Base-by-base conservation (phyloP, 2,113 vertebrate genomes). In the Mormyrus lacerda region DNA sequence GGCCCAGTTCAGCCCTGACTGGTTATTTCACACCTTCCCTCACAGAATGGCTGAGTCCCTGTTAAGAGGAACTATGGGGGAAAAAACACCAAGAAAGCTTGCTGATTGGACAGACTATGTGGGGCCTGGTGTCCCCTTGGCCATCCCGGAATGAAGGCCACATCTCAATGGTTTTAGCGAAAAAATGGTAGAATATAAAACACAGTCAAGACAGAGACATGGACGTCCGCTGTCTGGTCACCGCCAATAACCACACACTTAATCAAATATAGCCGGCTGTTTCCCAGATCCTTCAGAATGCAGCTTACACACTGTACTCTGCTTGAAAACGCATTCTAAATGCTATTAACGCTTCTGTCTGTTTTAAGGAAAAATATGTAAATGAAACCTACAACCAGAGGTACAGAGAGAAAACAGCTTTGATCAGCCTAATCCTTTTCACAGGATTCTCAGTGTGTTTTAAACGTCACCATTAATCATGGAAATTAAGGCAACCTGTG, bases 251-350 rank as follows among this genome's bases (percentile, higher is more conserved):
- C 42, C 42, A 13, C 85, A 61, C 51, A 51, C 44, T 92, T 89
- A 90, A 90, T 89, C 69, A 91, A 91, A 91, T 45, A 91, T 58
- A 89, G 87, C 31, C n/a, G 5, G 84, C 58, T 45, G 86, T 51
- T n/a, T 35, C 13, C 39, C 39, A 73, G 84, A 91, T 84, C 88
- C 87, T 27, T 89, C 90, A 89, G 87, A 90, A 90, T 61, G 91
- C 48, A 76, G 48, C 87, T 55, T 11, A 42, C 88, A 82, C 47
- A 89, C 50, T 89, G 88, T 10, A 39, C 61, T 13, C 45, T 21
- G 87, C 39, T 89, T 27, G 61, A 69, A 90, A 50, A 53, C 27
- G 27, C 89, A 55, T 89, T 69, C 61, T 73, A 88, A 47, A 86
- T 53, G 65, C 35, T 65, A 84, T 82, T 89, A 88, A 90, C 79